Percentiles rank a stretch among this genome's conserved stretches.
These are phyloP conservation scores for Rhabdomys pumilio DNA, from an alignment of 2,797 vertebrate genomes.

Conservation along the genomic window DNA sequence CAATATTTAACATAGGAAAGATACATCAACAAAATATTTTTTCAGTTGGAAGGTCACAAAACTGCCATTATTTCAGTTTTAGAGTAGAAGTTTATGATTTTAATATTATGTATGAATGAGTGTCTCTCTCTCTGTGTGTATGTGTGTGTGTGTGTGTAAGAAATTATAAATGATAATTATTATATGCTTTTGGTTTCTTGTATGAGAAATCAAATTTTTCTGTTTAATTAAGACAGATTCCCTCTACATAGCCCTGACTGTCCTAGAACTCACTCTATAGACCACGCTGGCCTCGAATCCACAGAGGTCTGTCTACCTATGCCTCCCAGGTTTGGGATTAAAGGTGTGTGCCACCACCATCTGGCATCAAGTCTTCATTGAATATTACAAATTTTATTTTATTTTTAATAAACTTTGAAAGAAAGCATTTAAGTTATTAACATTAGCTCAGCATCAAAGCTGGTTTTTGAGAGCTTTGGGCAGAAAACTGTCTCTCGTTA, in stretches of 20 bases:
- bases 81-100: neutral
- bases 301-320: neutral
- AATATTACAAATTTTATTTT: slow-evolving; percentile 60
- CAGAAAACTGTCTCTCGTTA: slow-evolving; percentile 17
- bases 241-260: neutral
- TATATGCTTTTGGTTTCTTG: slow-evolving; percentile 35
- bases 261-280: neutral
- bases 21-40: slow-evolving; percentile 2
- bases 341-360: neutral
- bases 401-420: slow-evolving; percentile 63
- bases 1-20: slow-evolving; percentile 22
- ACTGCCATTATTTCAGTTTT: neutral
- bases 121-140: neutral
- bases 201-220: slow-evolving; percentile 24
- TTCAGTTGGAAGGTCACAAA: slow-evolving; percentile 47
- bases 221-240: neutral
- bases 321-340: neutral
- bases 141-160: neutral
- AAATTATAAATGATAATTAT: slow-evolving; percentile 52
- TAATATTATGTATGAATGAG: neutral
- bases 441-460: slow-evolving; percentile 33
- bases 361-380: neutral
- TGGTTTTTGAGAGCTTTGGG: slow-evolving; percentile 37
- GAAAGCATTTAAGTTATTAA: slow-evolving; percentile 56
- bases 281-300: neutral